Percentiles rank a stretch among this genome's conserved stretches.
Evolutionary conservation across 2,797 vertebrate species (phyloP).

Genomic region (Menidia menidia): DNA sequence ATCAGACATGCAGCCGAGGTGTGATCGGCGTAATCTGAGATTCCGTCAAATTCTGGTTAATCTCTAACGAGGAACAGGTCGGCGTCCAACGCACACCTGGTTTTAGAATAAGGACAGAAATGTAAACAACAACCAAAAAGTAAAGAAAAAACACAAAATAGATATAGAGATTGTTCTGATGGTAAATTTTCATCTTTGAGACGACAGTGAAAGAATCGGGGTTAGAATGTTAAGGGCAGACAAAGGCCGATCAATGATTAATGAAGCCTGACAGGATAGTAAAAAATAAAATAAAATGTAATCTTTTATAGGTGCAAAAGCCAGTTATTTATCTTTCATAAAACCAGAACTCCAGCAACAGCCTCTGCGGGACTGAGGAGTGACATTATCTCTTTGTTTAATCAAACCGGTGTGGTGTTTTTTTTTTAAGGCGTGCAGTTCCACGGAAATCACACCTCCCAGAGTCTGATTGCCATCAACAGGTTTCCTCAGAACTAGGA

Average conservation of each 20-base stretch:
- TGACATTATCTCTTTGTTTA: neutral
- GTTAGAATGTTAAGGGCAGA: neutral
- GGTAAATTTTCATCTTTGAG: neutral
- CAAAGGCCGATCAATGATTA: neutral
- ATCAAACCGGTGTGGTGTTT: neutral
- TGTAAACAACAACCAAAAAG: neutral
- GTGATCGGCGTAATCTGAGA: too few species aligned
- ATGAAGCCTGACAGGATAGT: neutral
- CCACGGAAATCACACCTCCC: constrained; percentile 13
- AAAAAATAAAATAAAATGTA: neutral
- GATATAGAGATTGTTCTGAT: neutral
- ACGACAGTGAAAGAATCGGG: too few species aligned
- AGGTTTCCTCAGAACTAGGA: constrained; percentile 30
- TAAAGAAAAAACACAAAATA: too few species aligned
- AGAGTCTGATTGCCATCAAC: neutral
- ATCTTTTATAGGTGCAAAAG: neutral
- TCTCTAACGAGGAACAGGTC: too few species aligned
- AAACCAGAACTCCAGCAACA: neutral
- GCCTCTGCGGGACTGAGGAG: neutral
- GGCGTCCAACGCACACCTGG: neutral
- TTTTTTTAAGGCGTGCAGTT: neutral
- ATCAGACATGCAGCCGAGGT: neutral
- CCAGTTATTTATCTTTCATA: neutral
- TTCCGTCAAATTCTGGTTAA: too few species aligned
- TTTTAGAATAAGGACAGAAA: neutral